A percentile compares a stretch with the other conserved stretches of the same genome.
Conservation (phyloP, 2,888 invertebrate genomes). For the Entomobrya multifasciata region DNA sequence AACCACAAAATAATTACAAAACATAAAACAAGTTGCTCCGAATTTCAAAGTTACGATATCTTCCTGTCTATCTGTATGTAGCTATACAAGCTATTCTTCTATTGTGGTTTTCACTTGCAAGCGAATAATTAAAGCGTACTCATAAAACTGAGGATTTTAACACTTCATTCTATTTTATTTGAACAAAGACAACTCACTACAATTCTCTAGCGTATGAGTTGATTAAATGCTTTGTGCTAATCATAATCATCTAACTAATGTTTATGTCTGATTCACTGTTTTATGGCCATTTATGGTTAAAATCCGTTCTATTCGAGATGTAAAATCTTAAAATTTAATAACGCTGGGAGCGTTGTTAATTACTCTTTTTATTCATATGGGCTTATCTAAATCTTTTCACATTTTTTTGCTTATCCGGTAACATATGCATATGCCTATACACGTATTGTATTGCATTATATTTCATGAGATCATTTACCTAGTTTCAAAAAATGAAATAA, state of each 20-base stretch:
- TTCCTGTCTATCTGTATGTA: no score
- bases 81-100: no score
- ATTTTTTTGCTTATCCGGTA: constrained; percentile 41
- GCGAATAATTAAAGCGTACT: constrained; percentile 41
- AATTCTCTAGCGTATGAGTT: background rate
- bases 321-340: constrained; percentile 4
- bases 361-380: constrained; percentile 53
- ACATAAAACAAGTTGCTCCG: constrained; percentile 36
- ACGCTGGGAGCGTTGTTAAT: constrained; percentile 64
- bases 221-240: constrained; percentile 31
- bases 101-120: constrained; percentile 6
- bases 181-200: background rate
- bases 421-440: no score
- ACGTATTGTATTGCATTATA: background rate
- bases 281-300: constrained; percentile 29
- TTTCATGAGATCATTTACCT: constrained; percentile 53
- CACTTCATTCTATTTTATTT: constrained; percentile 42
- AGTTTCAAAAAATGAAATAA: constrained; percentile 29
- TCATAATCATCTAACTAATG: constrained; percentile 37
- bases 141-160: constrained; percentile 39
- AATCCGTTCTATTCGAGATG: background rate
- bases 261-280: background rate
- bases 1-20: background rate
- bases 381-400: constrained; percentile 51
- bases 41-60: constrained; percentile 48